phyloP scores from a whole-genome alignment of 2,113 vertebrate genomes.

The Microcebus murinus region DNA sequence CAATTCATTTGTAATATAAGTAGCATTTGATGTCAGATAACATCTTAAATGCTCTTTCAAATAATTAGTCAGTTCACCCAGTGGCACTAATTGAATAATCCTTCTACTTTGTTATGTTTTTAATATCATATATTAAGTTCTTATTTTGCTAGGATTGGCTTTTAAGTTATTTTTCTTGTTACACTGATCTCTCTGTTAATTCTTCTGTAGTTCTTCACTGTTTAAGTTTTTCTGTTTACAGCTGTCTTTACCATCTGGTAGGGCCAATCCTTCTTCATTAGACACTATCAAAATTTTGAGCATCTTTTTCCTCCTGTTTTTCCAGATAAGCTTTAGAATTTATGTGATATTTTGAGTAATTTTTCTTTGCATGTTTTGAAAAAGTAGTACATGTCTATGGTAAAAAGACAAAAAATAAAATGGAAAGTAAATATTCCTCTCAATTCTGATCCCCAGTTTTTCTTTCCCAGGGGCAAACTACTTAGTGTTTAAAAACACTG shows the following conservation, averaged over 20 bases:
- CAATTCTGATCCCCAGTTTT: background rate
- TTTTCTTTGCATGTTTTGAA: slow-evolving; percentile 47
- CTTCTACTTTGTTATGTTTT: background rate
- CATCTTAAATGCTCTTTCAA: slow-evolving; percentile 22
- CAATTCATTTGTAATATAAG: background rate
- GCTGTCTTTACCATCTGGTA: background rate
- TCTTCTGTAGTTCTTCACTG: slow-evolving; percentile 7
- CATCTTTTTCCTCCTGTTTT: background rate
- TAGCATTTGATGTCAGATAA: background rate
- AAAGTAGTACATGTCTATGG: background rate
- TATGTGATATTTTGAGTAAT: slow-evolving; percentile 25
- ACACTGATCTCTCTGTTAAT: background rate
- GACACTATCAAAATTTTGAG: background rate
- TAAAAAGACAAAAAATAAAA: background rate
- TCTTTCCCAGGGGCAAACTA: background rate
- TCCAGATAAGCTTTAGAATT: background rate
- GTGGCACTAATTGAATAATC: background rate
- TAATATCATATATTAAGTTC: background rate
- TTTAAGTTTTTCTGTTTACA: slow-evolving; percentile 22
- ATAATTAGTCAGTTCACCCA: background rate
- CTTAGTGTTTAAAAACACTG: background rate
- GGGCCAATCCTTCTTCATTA: background rate
- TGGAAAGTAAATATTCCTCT: background rate
- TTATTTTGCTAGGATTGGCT: slow-evolving; percentile 14
- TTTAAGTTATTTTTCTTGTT: background rate